Conservation (phyloP, 2,888 invertebrate species). For the Pecten maximus region DNA sequence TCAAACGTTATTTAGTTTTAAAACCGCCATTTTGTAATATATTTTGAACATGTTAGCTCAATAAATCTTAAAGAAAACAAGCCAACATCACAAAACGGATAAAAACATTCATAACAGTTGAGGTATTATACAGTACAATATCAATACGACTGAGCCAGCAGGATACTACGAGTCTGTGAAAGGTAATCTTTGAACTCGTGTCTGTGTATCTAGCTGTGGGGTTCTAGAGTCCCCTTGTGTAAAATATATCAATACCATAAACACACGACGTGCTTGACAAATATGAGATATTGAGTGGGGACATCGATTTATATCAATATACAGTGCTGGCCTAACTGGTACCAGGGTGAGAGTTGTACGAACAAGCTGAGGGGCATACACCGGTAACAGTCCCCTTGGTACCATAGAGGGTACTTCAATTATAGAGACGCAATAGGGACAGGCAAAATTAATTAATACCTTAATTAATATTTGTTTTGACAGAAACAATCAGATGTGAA, state of each 20-base stretch:
- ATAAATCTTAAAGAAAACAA: neutral
- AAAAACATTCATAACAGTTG: neutral
- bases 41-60: neutral
- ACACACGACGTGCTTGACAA: constrained; percentile 6
- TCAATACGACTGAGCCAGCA: neutral
- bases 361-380: neutral
- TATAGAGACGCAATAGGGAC: neutral
- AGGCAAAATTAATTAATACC: constrained; percentile 1
- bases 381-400: neutral
- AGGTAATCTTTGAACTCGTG: constrained; percentile 19
- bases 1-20: too few species aligned
- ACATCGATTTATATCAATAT: constrained; percentile 35
- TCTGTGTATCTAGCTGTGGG: constrained; percentile 11
- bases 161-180: neutral
- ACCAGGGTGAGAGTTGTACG: constrained; percentile 3
- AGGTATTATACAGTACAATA: neutral
- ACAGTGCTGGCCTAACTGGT: neutral
- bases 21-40: neutral
- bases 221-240: constrained; percentile 20
- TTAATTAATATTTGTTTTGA: constrained; percentile 30
- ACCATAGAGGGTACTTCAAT: neutral
- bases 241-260: constrained; percentile 35
- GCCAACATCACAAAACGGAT: neutral
- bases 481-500: neutral
- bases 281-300: constrained; percentile 8